These are phyloP conservation scores for Columbina picui DNA, from an alignment of 2,113 vertebrate genomes.

Conservation along the genomic window DNA sequence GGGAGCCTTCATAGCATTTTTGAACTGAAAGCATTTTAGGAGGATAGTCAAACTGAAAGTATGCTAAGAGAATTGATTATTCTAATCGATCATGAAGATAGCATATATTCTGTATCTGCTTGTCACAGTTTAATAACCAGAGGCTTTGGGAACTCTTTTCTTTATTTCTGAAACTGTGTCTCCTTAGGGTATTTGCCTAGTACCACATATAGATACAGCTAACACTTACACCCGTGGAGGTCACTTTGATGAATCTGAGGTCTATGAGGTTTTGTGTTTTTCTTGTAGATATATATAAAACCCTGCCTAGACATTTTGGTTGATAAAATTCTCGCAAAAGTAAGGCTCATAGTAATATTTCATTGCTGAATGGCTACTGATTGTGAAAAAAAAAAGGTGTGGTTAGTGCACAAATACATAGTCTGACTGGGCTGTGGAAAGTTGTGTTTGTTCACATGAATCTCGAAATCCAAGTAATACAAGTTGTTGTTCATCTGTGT, in stretches of 20 bases:
- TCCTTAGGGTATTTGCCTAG: background rate
- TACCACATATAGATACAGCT: background rate
- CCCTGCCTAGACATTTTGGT: background rate
- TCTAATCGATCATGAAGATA: background rate
- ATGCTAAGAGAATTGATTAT: background rate
- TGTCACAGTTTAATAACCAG: background rate
- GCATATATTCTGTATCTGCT: background rate
- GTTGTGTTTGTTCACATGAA: background rate
- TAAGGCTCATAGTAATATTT: background rate
- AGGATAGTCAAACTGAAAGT: background rate
- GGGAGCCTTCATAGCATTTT: background rate
- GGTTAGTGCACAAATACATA: background rate
- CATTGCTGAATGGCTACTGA: background rate
- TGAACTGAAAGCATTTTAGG: background rate
- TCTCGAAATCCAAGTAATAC: background rate
- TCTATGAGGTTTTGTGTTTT: rapidly evolving
- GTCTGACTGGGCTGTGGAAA: background rate
- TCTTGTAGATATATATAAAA: background rate
- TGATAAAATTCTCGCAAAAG: background rate
- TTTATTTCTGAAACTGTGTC: background rate
- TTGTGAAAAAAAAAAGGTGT: background rate
- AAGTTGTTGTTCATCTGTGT: background rate
- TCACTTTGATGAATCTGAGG: background rate
- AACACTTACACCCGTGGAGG: background rate
- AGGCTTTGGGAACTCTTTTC: background rate